These are phyloP conservation scores for Chloroclysta siterata DNA, from an alignment of 2,888 invertebrate genomes.

Conservation along the genomic window DNA sequence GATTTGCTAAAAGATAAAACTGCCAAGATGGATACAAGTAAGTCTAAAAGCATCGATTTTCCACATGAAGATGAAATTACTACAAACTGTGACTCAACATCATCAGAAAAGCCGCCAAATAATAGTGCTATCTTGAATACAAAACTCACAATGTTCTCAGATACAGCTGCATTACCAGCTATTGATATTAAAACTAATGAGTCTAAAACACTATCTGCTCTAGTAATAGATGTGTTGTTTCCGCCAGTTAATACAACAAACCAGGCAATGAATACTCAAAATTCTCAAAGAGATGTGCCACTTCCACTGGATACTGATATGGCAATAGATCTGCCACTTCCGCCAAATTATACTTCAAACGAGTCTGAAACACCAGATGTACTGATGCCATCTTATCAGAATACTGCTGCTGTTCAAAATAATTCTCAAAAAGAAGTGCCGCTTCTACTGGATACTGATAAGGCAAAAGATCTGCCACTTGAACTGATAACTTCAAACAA, in stretches of 20 bases:
- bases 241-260: not conserved
- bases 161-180: not conserved
- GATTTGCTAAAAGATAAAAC: not conserved
- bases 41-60: not conserved
- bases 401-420: not conserved
- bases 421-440: too few relatives aligned
- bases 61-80: not conserved
- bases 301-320: not conserved
- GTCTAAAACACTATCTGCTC: not conserved
- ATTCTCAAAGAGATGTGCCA: too few relatives aligned
- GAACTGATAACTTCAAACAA: too few relatives aligned
- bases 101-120: not conserved
- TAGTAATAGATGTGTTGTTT: not conserved
- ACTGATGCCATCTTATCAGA: too few relatives aligned
- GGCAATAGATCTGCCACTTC: not conserved
- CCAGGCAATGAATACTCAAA: not conserved
- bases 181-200: not conserved
- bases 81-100: not conserved
- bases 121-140: too few relatives aligned
- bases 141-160: not conserved
- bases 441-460: not conserved
- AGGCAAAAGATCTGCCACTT: not conserved
- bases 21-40: slow-evolving; percentile 10
- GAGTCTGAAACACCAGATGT: not conserved
- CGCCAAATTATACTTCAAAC: too few relatives aligned